phyloP scores from a whole-genome alignment of 2,113 vertebrate genomes.

The Alethe diademata region DNA sequence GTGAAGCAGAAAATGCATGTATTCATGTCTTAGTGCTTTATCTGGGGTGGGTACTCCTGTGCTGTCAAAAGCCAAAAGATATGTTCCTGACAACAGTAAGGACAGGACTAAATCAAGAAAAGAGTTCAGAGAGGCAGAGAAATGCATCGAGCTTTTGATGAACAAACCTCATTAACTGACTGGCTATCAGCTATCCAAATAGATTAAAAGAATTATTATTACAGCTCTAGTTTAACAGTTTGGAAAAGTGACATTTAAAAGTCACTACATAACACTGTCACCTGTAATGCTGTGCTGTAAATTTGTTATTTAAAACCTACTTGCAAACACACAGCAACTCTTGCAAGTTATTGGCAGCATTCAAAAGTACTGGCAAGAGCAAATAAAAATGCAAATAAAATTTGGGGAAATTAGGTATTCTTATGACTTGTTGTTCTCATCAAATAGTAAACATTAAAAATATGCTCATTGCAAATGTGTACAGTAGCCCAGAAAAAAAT shows the following conservation, averaged over 20 bases:
- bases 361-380: background rate
- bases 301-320: background rate
- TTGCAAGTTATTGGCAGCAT: background rate
- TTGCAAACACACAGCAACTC: background rate
- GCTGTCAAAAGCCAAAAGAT: conserved; percentile 10
- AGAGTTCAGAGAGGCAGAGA: background rate
- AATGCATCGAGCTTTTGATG: background rate
- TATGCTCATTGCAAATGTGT: background rate
- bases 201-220: conserved; percentile 18
- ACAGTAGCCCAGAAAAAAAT: background rate
- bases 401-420: background rate
- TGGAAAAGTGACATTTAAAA: conserved; percentile 13
- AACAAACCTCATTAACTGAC: background rate
- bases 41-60: background rate
- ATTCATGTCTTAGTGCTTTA: background rate
- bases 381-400: background rate
- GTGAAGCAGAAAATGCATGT: background rate
- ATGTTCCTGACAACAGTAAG: background rate
- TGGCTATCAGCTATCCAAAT: background rate
- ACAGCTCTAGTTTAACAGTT: background rate
- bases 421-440: background rate
- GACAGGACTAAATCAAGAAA: background rate
- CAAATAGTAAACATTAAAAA: background rate
- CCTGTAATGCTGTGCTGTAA: background rate
- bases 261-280: background rate